phyloP scores from a whole-genome alignment of 2,113 vertebrate genomes.

The Corythoichthys intestinalis region DNA sequence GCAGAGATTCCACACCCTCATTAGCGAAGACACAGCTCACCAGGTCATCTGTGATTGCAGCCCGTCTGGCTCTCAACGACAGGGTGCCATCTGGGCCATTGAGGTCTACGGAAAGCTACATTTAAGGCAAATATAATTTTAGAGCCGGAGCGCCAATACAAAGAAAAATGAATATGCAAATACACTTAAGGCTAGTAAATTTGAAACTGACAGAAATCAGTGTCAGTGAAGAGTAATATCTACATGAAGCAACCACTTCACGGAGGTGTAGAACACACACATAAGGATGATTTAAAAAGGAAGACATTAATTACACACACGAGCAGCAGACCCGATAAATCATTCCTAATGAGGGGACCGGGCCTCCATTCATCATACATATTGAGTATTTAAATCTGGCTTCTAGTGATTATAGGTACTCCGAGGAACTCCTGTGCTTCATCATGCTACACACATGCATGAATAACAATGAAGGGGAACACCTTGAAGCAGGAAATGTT shows the following conservation, averaged over 20 bases:
- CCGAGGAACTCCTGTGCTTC: constrained; percentile 46
- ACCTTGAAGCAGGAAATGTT: constrained; percentile 32
- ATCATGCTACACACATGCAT: constrained; percentile 47
- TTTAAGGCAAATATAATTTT: neutral
- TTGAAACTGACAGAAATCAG: neutral
- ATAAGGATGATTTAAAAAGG: constrained; percentile 23
- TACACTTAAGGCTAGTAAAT: neutral
- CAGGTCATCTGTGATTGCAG: constrained; percentile 27
- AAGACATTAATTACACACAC: constrained; percentile 60
- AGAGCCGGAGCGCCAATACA: no score
- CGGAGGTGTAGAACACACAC: constrained; percentile 32
- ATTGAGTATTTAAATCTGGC: constrained; percentile 65
- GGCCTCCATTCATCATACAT: constrained; percentile 63
- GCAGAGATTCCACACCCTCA: constrained; percentile 78
- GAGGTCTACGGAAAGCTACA: constrained; percentile 85
- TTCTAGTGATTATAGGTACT: constrained; percentile 56
- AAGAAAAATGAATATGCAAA: neutral
- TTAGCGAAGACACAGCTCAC: constrained; percentile 76
- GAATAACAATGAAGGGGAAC: constrained; percentile 58
- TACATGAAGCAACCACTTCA: constrained; percentile 10
- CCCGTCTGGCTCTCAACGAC: constrained; percentile 73
- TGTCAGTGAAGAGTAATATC: constrained; percentile 18
- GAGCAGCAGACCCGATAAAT: constrained; percentile 54
- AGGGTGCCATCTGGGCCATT: constrained; percentile 80
- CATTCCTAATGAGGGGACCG: constrained; percentile 62